Evolutionary conservation across 2,113 vertebrate genomes (phyloP), one percentile per base, ranked within the genome.

Genomic region (Alouatta palliata): DNA sequence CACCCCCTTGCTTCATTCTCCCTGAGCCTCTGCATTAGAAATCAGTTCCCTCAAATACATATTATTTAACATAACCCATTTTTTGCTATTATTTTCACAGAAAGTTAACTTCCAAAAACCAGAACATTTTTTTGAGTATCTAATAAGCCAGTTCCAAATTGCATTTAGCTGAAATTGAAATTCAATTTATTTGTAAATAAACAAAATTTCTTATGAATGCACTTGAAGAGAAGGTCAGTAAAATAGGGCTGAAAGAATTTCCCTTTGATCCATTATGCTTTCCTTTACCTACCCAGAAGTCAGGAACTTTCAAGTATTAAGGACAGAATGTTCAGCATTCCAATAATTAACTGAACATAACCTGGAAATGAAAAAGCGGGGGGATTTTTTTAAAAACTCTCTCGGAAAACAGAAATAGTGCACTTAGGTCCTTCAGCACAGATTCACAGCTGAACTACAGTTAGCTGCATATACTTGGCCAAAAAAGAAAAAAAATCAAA

Each of bases 311-410:
- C 76, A n/a, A 40, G 45, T 68, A 47, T 43, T 30, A 40, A 14
- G 85, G 40, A 97, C 81, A 70, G 93, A 54, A 87, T 91, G 95
- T 94, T 76, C 94, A 23, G 52, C 80, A 19, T 93, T 47, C 73
- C 58, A 35, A 13, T 82, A 73, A 97, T 77, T 94, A 87, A 98
- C 98, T 76, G 71, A 54, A 37, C 30, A 27, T 25, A 89, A 68
- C 45, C 66, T 52, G 84, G 87, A 91, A 87, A 95, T 32, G 71
- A 32, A 95, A 93, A 52, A 1, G 9, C 9, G 6, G 2, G 6
- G 43, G 2, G 8, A 27, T 21, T 70, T 32, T 68, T 68, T 35
- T n/a, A 30, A 56, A n/a, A 71, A 52, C 25, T 27, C 73, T 89
- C 17, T 68, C 45, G 0, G 76, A 77, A 91, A 95, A 66, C 66